Evolutionary conservation across 2,888 invertebrate species (phyloP), one percentile per base, ranked within the genome.

Genomic region (Lasioglossum zephyrum): DNA sequence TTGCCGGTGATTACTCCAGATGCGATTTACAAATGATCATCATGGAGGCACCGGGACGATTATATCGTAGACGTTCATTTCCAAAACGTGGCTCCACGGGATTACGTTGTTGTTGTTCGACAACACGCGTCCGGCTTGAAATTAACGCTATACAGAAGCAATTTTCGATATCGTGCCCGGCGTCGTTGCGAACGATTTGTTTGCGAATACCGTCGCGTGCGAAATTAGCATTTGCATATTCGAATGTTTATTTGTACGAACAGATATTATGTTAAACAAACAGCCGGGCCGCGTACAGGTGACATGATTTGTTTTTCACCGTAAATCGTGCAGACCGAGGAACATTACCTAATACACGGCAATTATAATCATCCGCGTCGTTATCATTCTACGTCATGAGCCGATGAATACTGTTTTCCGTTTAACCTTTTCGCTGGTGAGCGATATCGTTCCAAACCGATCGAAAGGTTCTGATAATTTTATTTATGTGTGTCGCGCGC

Each of bases 41-140:
- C 49, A 60, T 4, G 11, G 44, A 18, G 63, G 22, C 44, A 31
- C 81, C 76, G 22, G 44, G 75, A 16, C 60, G 70, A 75, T 81
- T 77, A 81, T 66, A 36, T 18, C 73, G 66, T 73, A 73, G 73
- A 77, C 82, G 60, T 47, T 60, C 69, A 81, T 74, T 84, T 77
- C 60, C 47, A 31, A 11, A 57, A 49, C 0, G 22, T 16, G n/a
- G n/a, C 4, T 18, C 11, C 73, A 4, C 16, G 9, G 26, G 26
- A 49, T 41, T 18, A 39, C 72, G 57, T 36, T 57, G 66, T 66
- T n/a, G 47, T 36, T 53, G 41, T 16, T 53, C 41, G 47, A n/a
- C n/a, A 53, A 9, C 44, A n/a, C 11, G 57, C 4, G 57, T n/a
- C 4, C 57, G 57, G n/a, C 16, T 44, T 6, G 66, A 74, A 82